These are phyloP conservation scores for Brachyistius frenatus DNA, from an alignment of 2,113 vertebrate genomes.

Conservation along the genomic window DNA sequence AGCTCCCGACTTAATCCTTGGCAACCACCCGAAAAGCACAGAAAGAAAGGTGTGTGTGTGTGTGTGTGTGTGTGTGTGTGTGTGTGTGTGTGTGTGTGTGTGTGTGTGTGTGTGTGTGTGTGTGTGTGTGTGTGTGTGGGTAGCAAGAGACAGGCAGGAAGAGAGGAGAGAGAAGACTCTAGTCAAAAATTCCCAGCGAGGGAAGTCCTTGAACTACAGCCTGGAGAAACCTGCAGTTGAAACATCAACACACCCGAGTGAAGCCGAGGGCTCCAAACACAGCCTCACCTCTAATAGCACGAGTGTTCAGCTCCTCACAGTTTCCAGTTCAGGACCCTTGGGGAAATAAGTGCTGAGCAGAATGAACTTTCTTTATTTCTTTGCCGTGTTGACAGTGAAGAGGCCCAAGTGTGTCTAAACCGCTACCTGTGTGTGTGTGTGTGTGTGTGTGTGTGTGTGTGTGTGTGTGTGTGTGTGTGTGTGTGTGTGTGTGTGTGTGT, in stretches of 20 bases:
- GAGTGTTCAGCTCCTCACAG: constrained; percentile 52
- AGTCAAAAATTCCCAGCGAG: constrained; percentile 66
- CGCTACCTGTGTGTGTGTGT: constrained; percentile 43
- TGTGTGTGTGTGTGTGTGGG: background rate
- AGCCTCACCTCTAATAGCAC: constrained; percentile 66
- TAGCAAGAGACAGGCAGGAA: constrained; percentile 34
- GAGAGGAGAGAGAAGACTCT: constrained; percentile 43
- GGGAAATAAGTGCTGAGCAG: constrained; percentile 69
- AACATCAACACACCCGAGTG: constrained; percentile 66
- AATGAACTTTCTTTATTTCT: constrained; percentile 75
- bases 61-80: constrained; percentile 10
- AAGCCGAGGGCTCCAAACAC: constrained; percentile 65
- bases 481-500: constrained; percentile 42
- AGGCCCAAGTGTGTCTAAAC: constrained; percentile 62
- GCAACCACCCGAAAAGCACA: constrained; percentile 39
- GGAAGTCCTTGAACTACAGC: constrained; percentile 72
- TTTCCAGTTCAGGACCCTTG: constrained; percentile 72
- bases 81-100: too few species aligned
- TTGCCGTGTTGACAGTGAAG: constrained; percentile 67
- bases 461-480: constrained; percentile 31
- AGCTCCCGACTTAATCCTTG: constrained; percentile 47
- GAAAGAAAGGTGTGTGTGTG: constrained; percentile 50
- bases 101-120: background rate
- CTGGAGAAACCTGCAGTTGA: constrained; percentile 72
- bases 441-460: constrained; percentile 34